Evolutionary conservation across 2,888 invertebrate species (phyloP).

Genomic region (Andrena dorsata): DNA sequence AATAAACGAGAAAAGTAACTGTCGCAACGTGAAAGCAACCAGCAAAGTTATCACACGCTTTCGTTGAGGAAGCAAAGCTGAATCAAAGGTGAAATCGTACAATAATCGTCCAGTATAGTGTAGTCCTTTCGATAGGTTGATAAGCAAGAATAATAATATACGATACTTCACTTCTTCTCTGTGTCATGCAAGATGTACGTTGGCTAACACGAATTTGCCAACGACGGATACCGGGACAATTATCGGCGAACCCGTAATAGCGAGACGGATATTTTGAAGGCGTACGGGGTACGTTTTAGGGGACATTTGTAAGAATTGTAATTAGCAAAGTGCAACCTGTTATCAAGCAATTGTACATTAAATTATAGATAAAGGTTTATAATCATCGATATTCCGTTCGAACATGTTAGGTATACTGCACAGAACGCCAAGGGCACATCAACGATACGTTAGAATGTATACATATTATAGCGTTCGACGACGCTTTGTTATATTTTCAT

Average conservation of each 20-base stretch:
- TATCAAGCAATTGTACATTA: slow-evolving; percentile 64
- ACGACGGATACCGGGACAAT: slow-evolving; percentile 43
- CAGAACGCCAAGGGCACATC: slow-evolving; percentile 46
- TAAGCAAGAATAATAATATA: slow-evolving; percentile 47
- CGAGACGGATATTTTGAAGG: slow-evolving; percentile 48
- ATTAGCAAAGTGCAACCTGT: slow-evolving; percentile 50
- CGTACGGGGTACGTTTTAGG: slow-evolving; percentile 35
- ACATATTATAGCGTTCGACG: slow-evolving; percentile 26
- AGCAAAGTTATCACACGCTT: neutral
- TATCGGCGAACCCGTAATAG: slow-evolving; percentile 26
- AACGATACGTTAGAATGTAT: slow-evolving; percentile 24
- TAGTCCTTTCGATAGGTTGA: slow-evolving; percentile 24
- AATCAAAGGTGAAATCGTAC: slow-evolving; percentile 33
- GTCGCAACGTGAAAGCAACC: neutral
- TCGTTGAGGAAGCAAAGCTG: neutral
- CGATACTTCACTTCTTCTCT: slow-evolving; percentile 9
- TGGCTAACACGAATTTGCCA: slow-evolving; percentile 20
- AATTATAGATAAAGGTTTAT: slow-evolving; percentile 48
- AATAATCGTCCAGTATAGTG: slow-evolving; percentile 55
- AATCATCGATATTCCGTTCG: slow-evolving; percentile 54
- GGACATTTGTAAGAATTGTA: slow-evolving; percentile 64
- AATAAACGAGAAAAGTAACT: slow-evolving; percentile 77
- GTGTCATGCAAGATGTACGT: slow-evolving; percentile 17
- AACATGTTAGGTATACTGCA: slow-evolving; percentile 51
- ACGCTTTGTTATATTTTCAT: slow-evolving; percentile 50